A percentile compares a stretch with the other conserved stretches of the same genome.
phyloP scores from a whole-genome alignment of 2,888 invertebrate genomes.

The Sympetrum striolatum region DNA sequence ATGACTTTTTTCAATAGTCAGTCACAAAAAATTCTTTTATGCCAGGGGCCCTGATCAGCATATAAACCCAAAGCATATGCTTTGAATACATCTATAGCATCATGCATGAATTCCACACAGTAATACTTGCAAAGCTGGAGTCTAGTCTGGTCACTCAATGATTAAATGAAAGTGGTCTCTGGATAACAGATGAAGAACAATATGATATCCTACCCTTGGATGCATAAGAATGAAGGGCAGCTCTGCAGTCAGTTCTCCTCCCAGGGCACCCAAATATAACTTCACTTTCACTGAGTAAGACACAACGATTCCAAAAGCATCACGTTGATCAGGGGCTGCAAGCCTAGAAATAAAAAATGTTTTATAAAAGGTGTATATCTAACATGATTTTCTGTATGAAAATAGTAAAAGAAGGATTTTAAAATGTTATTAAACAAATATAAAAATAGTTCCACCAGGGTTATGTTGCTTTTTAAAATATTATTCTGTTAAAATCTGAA shows the following conservation, averaged over 20 bases:
- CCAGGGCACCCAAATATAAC: constrained; percentile 89
- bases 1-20: no score
- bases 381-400: not conserved
- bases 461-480: no score
- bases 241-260: constrained; percentile 90
- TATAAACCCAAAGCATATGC: no score
- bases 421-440: no score
- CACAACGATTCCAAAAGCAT: constrained; percentile 94
- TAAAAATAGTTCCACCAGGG: no score
- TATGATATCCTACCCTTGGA: constrained; percentile 70
- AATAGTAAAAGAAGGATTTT: not conserved
- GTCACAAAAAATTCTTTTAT: no score
- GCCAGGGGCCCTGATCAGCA: no score
- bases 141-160: no score
- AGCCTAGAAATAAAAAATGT: constrained; percentile 60
- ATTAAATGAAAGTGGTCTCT: not conserved
- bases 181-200: not conserved
- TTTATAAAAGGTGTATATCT: not conserved
- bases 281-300: constrained; percentile 96
- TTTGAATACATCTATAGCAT: no score
- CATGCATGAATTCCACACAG: no score
- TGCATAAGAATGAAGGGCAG: constrained; percentile 92
- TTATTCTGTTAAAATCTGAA: no score
- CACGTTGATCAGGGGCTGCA: constrained; percentile 81
- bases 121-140: no score